A percentile compares a stretch with the other conserved stretches of the same genome.
Conservation (phyloP, 2,113 vertebrate genomes). For the Rhinichthys klamathensis region DNA sequence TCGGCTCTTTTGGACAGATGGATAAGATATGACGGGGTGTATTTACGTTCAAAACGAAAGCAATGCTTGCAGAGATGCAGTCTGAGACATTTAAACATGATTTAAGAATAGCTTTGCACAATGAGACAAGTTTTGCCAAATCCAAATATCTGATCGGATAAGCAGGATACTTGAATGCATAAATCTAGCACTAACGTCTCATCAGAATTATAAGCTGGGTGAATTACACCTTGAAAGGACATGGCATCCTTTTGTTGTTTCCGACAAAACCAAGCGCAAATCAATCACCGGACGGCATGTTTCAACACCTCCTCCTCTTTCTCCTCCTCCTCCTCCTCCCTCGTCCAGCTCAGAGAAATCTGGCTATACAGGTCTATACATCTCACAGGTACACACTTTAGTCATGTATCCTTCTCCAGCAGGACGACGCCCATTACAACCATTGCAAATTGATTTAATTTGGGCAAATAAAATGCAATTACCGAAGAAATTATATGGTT, state of each 20-base stretch:
- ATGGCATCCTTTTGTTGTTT: conserved; percentile 18
- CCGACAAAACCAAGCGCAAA: conserved; percentile 12
- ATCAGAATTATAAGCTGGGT: not conserved
- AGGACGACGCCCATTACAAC: not conserved
- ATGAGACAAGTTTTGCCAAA: not conserved
- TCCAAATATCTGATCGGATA: conserved; percentile 8
- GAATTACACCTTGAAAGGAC: conserved; percentile 16
- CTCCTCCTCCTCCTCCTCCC: not conserved
- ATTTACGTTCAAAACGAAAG: conserved; percentile 47
- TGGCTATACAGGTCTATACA: not conserved
- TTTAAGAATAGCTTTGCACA: conserved; percentile 27
- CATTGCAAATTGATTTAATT: not conserved
- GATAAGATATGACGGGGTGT: conserved; percentile 63
- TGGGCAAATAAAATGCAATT: not conserved
- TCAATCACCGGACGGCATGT: not conserved
- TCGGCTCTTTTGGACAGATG: conserved; percentile 69
- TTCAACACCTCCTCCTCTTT: conserved; percentile 4
- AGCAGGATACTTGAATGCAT: not conserved
- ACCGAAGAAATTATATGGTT: not conserved
- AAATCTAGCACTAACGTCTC: not conserved
- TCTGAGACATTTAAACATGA: conserved; percentile 16
- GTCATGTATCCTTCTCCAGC: not conserved
- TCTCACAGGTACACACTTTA: not conserved
- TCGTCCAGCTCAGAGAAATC: not conserved
- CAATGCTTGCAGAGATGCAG: not conserved